Percentiles rank a stretch among this genome's conserved stretches.
Evolutionary conservation across 30 jellyfish, hydroid and myxozoan species (phyloP).

Genomic region (Pseudorhiza aurosa): DNA sequence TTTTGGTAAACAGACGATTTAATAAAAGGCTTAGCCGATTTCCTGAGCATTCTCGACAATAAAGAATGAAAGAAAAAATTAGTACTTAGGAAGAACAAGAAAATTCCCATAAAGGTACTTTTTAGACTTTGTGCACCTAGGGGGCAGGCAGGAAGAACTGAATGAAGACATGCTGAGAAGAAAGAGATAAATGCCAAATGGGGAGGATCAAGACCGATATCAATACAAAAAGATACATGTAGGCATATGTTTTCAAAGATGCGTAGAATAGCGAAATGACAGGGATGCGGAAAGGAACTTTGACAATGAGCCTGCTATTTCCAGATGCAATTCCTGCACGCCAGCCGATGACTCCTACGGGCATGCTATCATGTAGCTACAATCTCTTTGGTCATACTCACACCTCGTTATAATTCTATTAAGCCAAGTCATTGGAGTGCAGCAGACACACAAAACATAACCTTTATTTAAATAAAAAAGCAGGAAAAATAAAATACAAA

Average conservation of each 20-base stretch:
- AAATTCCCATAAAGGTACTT: not conserved
- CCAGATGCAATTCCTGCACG: constrained; percentile 19
- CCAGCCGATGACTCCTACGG: constrained; percentile 17
- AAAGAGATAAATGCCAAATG: not conserved
- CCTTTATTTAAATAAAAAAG: not conserved
- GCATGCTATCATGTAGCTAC: constrained; percentile 6
- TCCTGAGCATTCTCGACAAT: not conserved
- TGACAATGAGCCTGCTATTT: not conserved
- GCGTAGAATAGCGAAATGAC: not conserved
- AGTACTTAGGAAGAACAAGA: not conserved
- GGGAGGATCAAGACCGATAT: constrained; percentile 9
- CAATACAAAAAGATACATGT: not conserved
- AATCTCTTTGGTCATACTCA: constrained; percentile 23
- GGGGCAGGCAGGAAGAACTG: constrained; percentile 24
- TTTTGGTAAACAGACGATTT: constrained; percentile 7
- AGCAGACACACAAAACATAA: constrained; percentile 5
- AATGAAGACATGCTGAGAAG: constrained; percentile 7
- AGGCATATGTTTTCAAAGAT: not conserved
- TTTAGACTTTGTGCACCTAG: constrained; percentile 8
- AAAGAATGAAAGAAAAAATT: not conserved
- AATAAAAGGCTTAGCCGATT: not conserved
- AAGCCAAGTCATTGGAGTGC: constrained; percentile 7
- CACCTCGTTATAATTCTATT: not conserved
- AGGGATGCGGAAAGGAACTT: constrained; percentile 1
- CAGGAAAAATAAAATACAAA: constrained; percentile 6